These are phyloP conservation scores for Anas platyrhynchos DNA, from an alignment of 2,113 vertebrate species.

Conservation along the genomic window DNA sequence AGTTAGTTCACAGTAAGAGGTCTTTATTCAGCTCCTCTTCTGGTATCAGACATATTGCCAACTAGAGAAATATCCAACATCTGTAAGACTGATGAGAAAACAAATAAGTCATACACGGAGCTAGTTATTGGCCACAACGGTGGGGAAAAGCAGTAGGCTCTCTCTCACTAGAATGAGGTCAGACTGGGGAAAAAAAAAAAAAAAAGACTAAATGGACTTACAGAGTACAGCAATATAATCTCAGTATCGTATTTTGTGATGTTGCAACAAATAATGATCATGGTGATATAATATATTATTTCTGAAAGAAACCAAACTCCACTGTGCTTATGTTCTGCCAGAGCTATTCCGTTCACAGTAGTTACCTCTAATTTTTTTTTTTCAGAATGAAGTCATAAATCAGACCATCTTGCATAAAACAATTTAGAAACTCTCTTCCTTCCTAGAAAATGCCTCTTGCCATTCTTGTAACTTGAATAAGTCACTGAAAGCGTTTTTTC, in stretches of 20 bases:
- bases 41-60: not conserved
- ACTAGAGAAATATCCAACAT: not conserved
- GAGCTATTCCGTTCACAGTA: not conserved
- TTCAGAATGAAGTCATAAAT: conserved; percentile 41
- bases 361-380: conserved; percentile 33
- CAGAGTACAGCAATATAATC: not conserved
- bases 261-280: conserved; percentile 20
- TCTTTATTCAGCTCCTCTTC: not conserved
- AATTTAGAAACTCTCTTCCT: conserved; percentile 58
- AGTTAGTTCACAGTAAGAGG: not conserved
- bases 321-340: not conserved
- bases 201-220: not conserved
- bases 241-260: not conserved
- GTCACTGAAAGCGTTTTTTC: conserved; percentile 47
- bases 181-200: not conserved
- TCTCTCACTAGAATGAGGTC: not conserved
- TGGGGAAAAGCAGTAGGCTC: not conserved
- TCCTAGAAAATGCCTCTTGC: conserved; percentile 58
- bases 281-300: conserved; percentile 25
- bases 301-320: conserved; percentile 1
- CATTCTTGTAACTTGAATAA: conserved; percentile 59
- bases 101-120: not conserved
- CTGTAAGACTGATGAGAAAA: not conserved
- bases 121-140: not conserved
- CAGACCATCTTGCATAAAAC: conserved; percentile 41